phyloP scores from a whole-genome alignment of 2,888 invertebrate species.

The Strigamia transsilvanica region DNA sequence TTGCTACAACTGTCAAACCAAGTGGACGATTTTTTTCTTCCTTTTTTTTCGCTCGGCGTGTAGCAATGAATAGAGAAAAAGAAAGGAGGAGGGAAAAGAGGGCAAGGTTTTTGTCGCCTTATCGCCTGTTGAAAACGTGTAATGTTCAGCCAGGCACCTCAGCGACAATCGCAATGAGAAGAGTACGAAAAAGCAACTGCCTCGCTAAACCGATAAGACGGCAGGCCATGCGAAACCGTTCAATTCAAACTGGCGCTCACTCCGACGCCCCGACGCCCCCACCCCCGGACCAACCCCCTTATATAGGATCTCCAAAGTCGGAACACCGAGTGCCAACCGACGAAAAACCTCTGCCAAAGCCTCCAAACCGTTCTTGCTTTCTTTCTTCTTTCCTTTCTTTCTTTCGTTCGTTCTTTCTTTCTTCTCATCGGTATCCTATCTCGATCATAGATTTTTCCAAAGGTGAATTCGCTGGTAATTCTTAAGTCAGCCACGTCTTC shows the following conservation, averaged over 20 bases:
- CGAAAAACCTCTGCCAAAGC: conserved; percentile 28
- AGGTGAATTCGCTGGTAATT: conserved; percentile 42
- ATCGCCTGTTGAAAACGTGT: conserved; percentile 32
- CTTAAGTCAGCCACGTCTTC: conserved; percentile 41
- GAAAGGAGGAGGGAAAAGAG: background rate
- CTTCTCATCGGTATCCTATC: conserved; percentile 22
- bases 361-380: background rate
- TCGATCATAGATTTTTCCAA: conserved; percentile 33
- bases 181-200: conserved; percentile 22
- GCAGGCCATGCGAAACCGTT: conserved; percentile 36
- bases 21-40: background rate
- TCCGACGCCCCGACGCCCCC: background rate
- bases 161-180: conserved; percentile 38
- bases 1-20: conserved; percentile 19
- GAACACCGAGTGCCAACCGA: background rate
- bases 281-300: background rate
- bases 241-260: conserved; percentile 14
- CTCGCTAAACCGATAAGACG: conserved; percentile 38
- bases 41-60: background rate
- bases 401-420: background rate
- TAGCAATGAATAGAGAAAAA: background rate
- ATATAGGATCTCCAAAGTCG: conserved; percentile 2
- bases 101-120: conserved; percentile 41
- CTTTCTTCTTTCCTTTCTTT: too few relatives aligned
- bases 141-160: conserved; percentile 31